Conservation (phyloP, 2,113 vertebrate genomes). For the Tor tambroides region DNA sequence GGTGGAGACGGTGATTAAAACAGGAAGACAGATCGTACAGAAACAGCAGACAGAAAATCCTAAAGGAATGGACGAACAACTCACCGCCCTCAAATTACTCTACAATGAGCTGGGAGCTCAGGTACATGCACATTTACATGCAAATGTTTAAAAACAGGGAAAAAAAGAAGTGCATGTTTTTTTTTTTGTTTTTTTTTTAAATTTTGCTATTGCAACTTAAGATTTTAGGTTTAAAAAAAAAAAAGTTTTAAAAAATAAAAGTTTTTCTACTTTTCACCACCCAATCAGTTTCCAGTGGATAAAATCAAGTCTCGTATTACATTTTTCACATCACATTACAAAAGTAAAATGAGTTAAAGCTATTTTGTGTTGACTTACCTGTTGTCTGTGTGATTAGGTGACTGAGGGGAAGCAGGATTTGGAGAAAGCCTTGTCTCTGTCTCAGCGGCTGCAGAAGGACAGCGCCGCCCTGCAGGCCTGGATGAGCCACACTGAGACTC, state of each 20-base stretch:
- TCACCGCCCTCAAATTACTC: constrained; percentile 92
- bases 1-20: constrained; percentile 94
- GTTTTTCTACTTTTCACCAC: not conserved
- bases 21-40: constrained; percentile 87
- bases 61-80: constrained; percentile 93
- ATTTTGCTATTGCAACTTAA: not conserved
- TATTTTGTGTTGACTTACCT: not conserved
- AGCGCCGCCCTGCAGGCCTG: constrained; percentile 83
- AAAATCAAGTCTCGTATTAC: not conserved
- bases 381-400: constrained; percentile 76
- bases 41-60: constrained; percentile 98
- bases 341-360: not conserved
- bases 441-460: constrained; percentile 86
- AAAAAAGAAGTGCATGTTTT: not conserved
- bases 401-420: constrained; percentile 95
- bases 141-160: too few species aligned
- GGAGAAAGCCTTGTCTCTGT: constrained; percentile 86
- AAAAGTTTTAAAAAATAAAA: not conserved
- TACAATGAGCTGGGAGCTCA: constrained; percentile 96
- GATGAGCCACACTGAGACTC: constrained; percentile 81
- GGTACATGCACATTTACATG: constrained; percentile 74
- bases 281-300: not conserved
- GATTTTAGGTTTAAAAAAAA: too few species aligned
- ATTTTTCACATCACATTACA: not conserved
- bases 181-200: not conserved